phyloP scores from a whole-genome alignment of 2,113 vertebrate genomes.

The Mola mola region DNA sequence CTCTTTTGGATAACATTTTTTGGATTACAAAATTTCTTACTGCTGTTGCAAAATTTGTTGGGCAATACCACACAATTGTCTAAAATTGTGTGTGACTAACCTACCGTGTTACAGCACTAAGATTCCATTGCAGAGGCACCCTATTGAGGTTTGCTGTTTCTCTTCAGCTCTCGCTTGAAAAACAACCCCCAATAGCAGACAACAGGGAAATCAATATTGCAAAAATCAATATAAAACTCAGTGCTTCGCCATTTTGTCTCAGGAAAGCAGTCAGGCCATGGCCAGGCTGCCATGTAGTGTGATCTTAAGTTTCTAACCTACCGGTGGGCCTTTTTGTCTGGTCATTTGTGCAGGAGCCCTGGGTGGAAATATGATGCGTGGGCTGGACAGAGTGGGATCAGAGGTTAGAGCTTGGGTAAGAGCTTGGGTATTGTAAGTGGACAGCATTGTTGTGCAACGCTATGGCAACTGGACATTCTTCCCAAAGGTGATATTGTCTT shows the following conservation, averaged over 20 bases:
- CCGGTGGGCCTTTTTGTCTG: conserved; percentile 51
- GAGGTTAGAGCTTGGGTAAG: conserved; percentile 62
- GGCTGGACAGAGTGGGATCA: conserved; percentile 67
- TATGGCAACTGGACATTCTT: conserved; percentile 81
- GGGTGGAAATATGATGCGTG: conserved; percentile 75
- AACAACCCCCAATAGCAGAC: conserved; percentile 60
- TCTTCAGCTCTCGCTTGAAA: conserved; percentile 40
- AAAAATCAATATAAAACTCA: conserved; percentile 73
- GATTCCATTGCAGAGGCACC: conserved; percentile 27
- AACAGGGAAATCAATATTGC: conserved; percentile 70
- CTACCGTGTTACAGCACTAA: neutral
- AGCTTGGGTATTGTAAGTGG: conserved; percentile 68
- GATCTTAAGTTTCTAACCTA: conserved; percentile 68
- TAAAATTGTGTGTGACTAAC: neutral
- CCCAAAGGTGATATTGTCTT: conserved; percentile 79
- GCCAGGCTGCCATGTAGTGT: conserved; percentile 28
- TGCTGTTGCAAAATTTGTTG: too few species aligned
- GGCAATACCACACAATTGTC: too few species aligned
- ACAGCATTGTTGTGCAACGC: conserved; percentile 73
- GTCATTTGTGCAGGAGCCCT: conserved; percentile 51
- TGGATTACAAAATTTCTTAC: too few species aligned
- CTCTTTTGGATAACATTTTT: too few species aligned
- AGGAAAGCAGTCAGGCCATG: conserved; percentile 44
- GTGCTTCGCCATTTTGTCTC: conserved; percentile 75
- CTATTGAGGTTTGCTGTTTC: conserved; percentile 23